Percentiles rank a stretch among this genome's conserved stretches.
These are phyloP conservation scores for Brachionus rubens DNA, from an alignment of 1,140 invertebrate species.

Conservation along the genomic window DNA sequence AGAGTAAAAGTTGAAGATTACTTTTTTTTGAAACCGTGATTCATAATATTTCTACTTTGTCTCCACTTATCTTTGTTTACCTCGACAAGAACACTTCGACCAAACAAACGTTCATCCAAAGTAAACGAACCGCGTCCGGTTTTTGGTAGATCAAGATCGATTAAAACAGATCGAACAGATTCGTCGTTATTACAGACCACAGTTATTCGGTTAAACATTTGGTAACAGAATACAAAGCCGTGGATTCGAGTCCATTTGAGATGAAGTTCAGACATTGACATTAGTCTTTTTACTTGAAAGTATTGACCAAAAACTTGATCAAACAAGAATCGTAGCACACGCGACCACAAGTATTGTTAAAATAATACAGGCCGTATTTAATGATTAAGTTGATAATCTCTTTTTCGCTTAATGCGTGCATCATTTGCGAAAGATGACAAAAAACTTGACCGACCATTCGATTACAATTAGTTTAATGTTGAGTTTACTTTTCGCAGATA, in stretches of 20 bases:
- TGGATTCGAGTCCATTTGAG: background rate
- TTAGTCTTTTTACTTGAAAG: background rate
- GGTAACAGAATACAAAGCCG: background rate
- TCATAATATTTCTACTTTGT: background rate
- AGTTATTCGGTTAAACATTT: background rate
- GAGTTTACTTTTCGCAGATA: too few relatives aligned
- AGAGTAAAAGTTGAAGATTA: background rate
- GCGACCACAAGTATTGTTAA: too few relatives aligned
- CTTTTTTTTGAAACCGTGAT: slow-evolving; percentile 24
- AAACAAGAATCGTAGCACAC: too few relatives aligned
- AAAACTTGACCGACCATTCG: too few relatives aligned
- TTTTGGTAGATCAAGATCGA: slow-evolving; percentile 2
- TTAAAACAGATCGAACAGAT: background rate
- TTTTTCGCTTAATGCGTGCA: too few relatives aligned
- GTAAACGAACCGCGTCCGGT: background rate
- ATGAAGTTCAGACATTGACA: background rate
- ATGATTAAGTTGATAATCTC: too few relatives aligned
- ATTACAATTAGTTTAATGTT: too few relatives aligned
- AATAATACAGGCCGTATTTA: too few relatives aligned
- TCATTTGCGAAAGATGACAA: too few relatives aligned
- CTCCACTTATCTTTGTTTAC: background rate
- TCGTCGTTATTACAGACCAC: background rate
- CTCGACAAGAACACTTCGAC: background rate
- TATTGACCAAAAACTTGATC: slow-evolving; percentile 46
- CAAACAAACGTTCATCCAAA: slow-evolving; percentile 2